Evolutionary conservation across 2,113 vertebrate species (phyloP).

Genomic region (Thunnus maccoyii): DNA sequence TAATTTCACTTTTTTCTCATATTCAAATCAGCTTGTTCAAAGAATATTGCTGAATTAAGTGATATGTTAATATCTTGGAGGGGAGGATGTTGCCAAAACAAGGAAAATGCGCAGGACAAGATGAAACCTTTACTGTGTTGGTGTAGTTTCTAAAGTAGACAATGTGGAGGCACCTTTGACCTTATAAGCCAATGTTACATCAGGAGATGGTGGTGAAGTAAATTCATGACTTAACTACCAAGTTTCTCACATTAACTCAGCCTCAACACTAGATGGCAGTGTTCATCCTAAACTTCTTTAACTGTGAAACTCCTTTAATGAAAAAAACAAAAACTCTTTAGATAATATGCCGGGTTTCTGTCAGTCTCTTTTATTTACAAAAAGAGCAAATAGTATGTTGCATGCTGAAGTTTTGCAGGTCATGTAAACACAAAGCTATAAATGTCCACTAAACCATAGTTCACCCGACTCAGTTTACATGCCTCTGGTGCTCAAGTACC

Average conservation of each 20-base stretch:
- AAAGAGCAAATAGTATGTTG: background rate
- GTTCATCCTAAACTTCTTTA: background rate
- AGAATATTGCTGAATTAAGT: background rate
- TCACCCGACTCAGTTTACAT: background rate
- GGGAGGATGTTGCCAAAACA: no score
- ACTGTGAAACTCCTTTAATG: background rate
- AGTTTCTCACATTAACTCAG: no score
- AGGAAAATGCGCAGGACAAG: no score
- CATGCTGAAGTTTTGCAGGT: background rate
- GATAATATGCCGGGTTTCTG: background rate
- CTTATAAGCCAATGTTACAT: no score
- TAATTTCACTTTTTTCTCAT: no score
- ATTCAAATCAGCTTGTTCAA: background rate
- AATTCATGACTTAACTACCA: no score
- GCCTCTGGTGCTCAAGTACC: background rate
- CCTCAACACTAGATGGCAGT: conserved; percentile 40
- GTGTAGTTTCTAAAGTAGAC: no score
- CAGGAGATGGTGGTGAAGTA: no score
- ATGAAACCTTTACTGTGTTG: no score
- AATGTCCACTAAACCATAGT: conserved; percentile 12
- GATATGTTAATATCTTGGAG: background rate
- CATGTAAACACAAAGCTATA: conserved; percentile 3
- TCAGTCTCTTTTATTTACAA: background rate
- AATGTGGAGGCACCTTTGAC: no score
- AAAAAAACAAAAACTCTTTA: background rate